Conservation (phyloP, 2,797 vertebrate species). For the Premnoplex brunnescens region DNA sequence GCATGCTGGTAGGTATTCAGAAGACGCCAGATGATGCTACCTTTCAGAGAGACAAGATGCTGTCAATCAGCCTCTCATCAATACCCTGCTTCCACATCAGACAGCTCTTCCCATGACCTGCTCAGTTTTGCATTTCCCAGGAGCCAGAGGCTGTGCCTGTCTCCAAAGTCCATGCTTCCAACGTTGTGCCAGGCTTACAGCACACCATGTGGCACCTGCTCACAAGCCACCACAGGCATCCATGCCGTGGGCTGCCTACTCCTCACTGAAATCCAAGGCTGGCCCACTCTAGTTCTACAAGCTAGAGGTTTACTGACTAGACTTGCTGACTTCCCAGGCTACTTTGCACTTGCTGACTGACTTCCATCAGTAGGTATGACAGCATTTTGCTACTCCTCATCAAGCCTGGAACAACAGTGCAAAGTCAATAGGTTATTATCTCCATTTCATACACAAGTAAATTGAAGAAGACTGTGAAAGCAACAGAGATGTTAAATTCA, state of each 20-base stretch:
- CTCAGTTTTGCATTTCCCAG: neutral
- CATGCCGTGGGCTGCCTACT: neutral
- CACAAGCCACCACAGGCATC: neutral
- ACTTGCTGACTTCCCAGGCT: neutral
- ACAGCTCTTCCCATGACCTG: neutral
- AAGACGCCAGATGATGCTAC: accelerated
- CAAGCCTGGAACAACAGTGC: constrained; percentile 6
- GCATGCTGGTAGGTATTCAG: neutral
- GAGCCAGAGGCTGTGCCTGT: neutral
- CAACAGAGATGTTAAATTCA: neutral
- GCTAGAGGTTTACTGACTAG: neutral
- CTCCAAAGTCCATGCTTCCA: neutral
- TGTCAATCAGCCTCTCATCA: neutral
- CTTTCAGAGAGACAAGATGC: neutral
- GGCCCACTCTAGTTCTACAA: neutral
- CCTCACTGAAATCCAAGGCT: neutral
- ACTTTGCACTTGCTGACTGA: neutral
- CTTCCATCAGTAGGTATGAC: neutral
- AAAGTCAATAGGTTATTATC: constrained; percentile 14
- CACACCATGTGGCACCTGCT: neutral
- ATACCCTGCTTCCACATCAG: neutral
- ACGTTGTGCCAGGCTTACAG: accelerated
- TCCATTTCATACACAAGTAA: neutral
- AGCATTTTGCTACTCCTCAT: constrained; percentile 43
- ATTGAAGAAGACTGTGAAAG: neutral